Evolutionary conservation across 2,888 invertebrate species (phyloP), one percentile per base, ranked within the genome.

Genomic region (Nomada lathburiana): DNA sequence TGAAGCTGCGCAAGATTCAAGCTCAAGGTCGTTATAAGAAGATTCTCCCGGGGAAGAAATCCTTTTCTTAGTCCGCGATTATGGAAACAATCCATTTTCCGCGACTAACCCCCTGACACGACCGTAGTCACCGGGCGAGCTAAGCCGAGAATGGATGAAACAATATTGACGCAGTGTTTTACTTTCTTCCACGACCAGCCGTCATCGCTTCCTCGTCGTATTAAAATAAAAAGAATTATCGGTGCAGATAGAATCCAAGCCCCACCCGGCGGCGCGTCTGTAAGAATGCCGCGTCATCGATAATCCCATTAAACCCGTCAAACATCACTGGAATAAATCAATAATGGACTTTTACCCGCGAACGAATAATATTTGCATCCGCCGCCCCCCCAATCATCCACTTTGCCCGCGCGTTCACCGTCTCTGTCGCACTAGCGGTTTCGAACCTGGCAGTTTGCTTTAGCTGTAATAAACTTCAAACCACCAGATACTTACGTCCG

Each of bases 121-220:
- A 42, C 29, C 42, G 44, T 57, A 59, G 78, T 64, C 64, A 50
- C 26, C 62, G 63, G 26, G 13, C 50, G 42, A 23, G 55, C 62
- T 20, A 53, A 60, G 44, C 67, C 60, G 29, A 57, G 53, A 55
- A 70, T 64, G 73, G 79, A 65, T 82, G 65, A 85, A 86, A 88
- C 82, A 88, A 88, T 83, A 88, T 88, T 85, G 88, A 88, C 77
- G 81, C 65, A 80, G 73, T 83, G 79, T 89, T 89, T 89, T 84
- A 88, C 80, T 83, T 87, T 68, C 78, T 67, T 26, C 23, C 42
- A 47, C 67, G 67, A 68, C 67, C 26, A n/a, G 42, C 42, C 20
- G 36, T 67, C 53, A 2, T 36, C 26, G 60, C 59, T 63, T 62
- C 68, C 68, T 36, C 76, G 42, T 42, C 42, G 68, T 44, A 52